These are phyloP conservation scores for Telmatherina bonti DNA, from an alignment of 2,797 vertebrate species.

Conservation along the genomic window DNA sequence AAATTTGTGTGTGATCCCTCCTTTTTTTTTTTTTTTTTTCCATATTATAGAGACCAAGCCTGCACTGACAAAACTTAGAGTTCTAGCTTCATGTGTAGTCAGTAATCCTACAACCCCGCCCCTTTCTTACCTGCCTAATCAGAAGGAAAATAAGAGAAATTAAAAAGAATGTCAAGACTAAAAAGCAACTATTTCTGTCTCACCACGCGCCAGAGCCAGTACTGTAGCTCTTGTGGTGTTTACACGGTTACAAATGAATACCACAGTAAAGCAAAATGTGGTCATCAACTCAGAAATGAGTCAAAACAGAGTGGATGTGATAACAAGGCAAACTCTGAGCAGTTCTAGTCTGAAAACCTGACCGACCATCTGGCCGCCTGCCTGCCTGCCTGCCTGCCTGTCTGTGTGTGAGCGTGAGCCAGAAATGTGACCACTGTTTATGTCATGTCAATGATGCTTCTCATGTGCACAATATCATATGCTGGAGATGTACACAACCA, in stretches of 20 bases:
- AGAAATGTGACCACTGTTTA: constrained; percentile 78
- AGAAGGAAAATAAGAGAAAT: constrained; percentile 47
- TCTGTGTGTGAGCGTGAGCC: constrained; percentile 48
- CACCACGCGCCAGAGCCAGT: constrained; percentile 61
- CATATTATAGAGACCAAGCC: constrained; percentile 79
- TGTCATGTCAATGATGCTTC: constrained; percentile 74
- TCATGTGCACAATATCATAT: constrained; percentile 79
- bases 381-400: constrained; percentile 14
- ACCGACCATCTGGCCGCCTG: constrained; percentile 37
- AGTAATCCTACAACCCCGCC: constrained; percentile 68
- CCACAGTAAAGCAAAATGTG: constrained; percentile 56
- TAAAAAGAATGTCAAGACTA: constrained; percentile 33
- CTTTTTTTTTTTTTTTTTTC: constrained; percentile 53
- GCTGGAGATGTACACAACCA: constrained; percentile 84
- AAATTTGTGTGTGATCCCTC: constrained; percentile 55
- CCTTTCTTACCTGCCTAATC: constrained; percentile 53
- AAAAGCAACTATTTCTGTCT: constrained; percentile 52
- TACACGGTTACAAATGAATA: constrained; percentile 51
- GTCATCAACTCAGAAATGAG: constrained; percentile 40
- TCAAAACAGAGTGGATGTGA: constrained; percentile 21
- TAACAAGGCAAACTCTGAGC: constrained; percentile 33
- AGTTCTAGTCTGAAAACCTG: constrained; percentile 56
- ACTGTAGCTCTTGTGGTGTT: constrained; percentile 70
- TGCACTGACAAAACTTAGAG: constrained; percentile 80
- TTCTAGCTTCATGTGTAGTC: constrained; percentile 73